Base-by-base conservation (phyloP, 2,888 invertebrate genomes). In the Nemoura dubitans region DNA sequence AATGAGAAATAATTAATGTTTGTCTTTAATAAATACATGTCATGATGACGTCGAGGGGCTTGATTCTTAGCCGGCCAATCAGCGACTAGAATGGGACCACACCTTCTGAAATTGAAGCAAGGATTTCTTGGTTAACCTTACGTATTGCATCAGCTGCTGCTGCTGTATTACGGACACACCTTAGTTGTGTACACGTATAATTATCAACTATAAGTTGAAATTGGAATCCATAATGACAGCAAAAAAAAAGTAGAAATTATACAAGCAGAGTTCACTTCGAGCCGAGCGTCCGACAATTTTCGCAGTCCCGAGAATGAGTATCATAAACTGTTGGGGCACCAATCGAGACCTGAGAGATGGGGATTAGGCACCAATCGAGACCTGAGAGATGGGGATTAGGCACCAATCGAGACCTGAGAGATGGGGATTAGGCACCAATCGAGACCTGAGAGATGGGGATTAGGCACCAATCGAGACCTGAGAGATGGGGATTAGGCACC, bases 101-200 rank as follows among this genome's bases (percentile, higher is more conserved):
- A 81, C 81, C 81, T 59, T 81, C 81, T 30, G 25, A 81, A 16
- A 30, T 29, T 30, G 81, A 7, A 30, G 7, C 81, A 81, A 81
- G 28, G 81, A 81, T 81, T 81, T 81, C 81, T 81, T 30, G 28
- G 28, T 81, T 81, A 81, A 30, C 81, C 81, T 81, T 30, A n/a
- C n/a, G 2, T 81, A 30, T 81, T 81, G 81, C 81, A 21, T 81
- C 81, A 81, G 81, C 81, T 30, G 81, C 78, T 78, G 14, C 59
- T 21, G 21, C 59, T 36, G 3, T 59, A 16, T 16, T 59, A 59
- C 21, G 14, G 59, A 59, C 59, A 59, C 59, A 59, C 59, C 59
- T 59, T 59, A 59, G 16, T 21, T 59, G 59, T 59, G 59, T 36
- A 36, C 5, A 36, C n/a, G n/a, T 36, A 36, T 59, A 59, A 59